These are phyloP conservation scores for Neopipo cinnamomea DNA, from an alignment of 2,113 vertebrate species.

Conservation along the genomic window DNA sequence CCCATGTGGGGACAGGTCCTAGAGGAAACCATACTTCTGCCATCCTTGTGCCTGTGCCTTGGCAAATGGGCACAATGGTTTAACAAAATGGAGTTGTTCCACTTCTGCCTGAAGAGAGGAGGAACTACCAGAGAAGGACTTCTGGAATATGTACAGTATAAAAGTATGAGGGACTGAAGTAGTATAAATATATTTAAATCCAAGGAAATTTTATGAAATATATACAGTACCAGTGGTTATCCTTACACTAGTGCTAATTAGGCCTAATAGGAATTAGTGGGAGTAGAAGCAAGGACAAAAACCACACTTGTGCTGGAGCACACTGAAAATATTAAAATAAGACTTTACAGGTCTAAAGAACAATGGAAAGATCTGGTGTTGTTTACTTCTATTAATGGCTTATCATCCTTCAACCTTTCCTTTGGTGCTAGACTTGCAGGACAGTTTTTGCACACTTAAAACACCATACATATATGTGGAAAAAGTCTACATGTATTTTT, in stretches of 20 bases:
- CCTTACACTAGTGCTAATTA: neutral
- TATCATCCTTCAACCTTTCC: neutral
- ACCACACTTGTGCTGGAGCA: neutral
- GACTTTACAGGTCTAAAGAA: neutral
- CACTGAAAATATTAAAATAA: neutral
- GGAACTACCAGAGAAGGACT: neutral
- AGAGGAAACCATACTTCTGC: neutral
- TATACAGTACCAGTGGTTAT: neutral
- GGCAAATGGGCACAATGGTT: neutral
- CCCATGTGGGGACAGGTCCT: neutral
- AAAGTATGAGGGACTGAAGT: fast-evolving
- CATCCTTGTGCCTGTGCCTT: neutral
- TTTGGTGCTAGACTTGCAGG: neutral
- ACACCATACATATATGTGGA: fast-evolving
- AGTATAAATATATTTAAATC: neutral
- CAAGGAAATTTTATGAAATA: neutral
- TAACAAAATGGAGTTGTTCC: neutral
- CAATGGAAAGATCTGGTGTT: neutral
- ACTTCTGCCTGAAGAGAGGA: neutral
- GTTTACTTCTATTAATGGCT: neutral
- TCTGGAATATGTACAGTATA: neutral
- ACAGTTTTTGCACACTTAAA: neutral
- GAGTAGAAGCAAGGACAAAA: neutral
- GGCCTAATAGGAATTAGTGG: fast-evolving
- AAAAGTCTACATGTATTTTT: neutral